Evolutionary conservation across 2,797 vertebrate species (phyloP), one percentile per base, ranked within the genome.

Genomic region (Percopsis omiscomaycus): DNA sequence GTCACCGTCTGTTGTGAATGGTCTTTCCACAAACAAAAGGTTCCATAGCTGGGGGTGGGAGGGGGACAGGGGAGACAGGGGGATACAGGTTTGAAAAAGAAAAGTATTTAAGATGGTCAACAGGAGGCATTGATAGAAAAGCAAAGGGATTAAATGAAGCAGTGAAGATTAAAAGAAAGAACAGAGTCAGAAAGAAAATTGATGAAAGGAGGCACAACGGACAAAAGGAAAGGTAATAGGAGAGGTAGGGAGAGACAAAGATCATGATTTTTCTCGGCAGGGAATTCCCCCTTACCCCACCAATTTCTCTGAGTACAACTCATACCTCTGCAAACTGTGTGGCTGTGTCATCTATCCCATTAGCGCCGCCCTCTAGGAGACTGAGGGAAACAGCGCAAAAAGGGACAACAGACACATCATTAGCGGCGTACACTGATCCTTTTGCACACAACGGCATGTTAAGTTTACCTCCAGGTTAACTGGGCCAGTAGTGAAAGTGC

Each of bases 241-340:
- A 64, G 12, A 52, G 13, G 37, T 58, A 9, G 55, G 29, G 15
- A 50, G 14, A 11, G 12, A 27, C 22, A 53, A 11, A 60, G 32
- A 37, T 37, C 32, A 37, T 37, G 32, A 37, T 37, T 37, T 5
- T 1, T 37, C 5, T 37, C 5, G 8, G 8, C 32, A 37, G 3
- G 32, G 32, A 5, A 37, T 37, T 69, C 16, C 11, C 61, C 16
- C 55, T 50, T n/a, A 55, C 47, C 16, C 50, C 27, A 49, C 29
- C 51, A 37, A 11, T 12, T 13, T 44, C 13, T 51, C 56, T 30
- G 47, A 67, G 58, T 48, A 55, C 2, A 14, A 22, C 4, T 66
- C 82, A 63, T 92, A 97, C 96, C 93, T 98, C 96, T 83, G 96
- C 93, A 80, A 98, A 98, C 81, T 96, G 95, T 81, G 95, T 92